phyloP scores from a whole-genome alignment of 2,797 vertebrate species.

The Peromyscus attwateri region DNA sequence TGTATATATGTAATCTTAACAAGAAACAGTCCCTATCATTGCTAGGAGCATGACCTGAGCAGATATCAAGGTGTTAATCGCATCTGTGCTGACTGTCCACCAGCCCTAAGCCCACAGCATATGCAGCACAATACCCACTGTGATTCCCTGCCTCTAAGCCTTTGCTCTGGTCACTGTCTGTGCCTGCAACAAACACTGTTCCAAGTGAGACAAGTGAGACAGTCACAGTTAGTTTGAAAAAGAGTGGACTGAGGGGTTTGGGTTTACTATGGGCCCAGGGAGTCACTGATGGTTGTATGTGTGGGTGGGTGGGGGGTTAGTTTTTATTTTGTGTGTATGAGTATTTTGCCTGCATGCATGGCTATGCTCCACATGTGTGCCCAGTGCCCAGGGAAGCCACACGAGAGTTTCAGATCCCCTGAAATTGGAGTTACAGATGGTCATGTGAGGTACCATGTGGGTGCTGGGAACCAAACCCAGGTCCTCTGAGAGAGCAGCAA shows the following conservation, averaged over 20 bases:
- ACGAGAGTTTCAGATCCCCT: neutral
- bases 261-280: neutral
- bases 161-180: neutral
- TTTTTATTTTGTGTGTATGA: neutral
- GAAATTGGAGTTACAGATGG: neutral
- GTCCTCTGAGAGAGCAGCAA: neutral
- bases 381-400: neutral
- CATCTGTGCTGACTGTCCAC: neutral
- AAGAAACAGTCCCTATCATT: slow-evolving; percentile 45
- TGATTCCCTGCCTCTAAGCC: neutral
- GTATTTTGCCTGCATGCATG: neutral
- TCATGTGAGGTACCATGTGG: neutral
- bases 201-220: no score
- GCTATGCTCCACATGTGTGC: neutral
- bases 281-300: neutral
- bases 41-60: neutral
- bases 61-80: neutral
- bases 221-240: neutral
- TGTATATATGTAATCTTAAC: neutral
- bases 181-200: neutral
- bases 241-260: neutral
- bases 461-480: neutral
- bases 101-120: neutral
- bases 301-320: rapidly evolving
- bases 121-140: neutral